Evolutionary conservation across 2,888 invertebrate genomes (phyloP), one percentile per base, ranked within the genome.

Genomic region (Argynnis bischoffii): DNA sequence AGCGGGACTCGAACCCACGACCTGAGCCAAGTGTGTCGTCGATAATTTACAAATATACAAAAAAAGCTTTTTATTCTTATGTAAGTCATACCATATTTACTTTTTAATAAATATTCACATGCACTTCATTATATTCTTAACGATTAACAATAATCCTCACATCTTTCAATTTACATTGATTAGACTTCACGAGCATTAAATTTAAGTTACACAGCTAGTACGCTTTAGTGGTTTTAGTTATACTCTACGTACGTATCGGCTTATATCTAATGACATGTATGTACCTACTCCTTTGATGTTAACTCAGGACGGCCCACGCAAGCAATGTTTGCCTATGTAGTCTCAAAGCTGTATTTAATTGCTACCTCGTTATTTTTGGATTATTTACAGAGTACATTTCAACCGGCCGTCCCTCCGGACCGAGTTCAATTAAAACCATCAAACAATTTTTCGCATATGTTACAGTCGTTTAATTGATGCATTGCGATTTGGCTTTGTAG

Each of bases 341-440:
- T 8, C 89, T 88, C 85, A 86, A 89, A 88, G 87, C 88, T 83
- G 82, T 79, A 82, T 90, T 90, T 91, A 92, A 92, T 91, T 90
- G 87, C 90, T 86, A 82, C 81, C 89, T 92, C 91, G 89, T 92
- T 92, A 92, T 91, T 92, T 89, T 83, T 82, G 92, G 92, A 92
- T 92, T 92, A 92, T 91, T 90, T 91, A 85, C 88, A 88, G 82
- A 76, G 76, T 47, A 59, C n/a, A 78, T 81, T 78, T 86, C 81
- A 85, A 87, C 69, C 63, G 71, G 21, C 64, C 67, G 64, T 70
- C 73, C 78, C 78, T 75, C 72, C 69, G 73, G 75, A 74, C 74
- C 73, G 55, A 71, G 63, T 76, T 76, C 81, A 79, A 83, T 79
- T 81, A 79, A 78, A 79, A 78, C 73, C 81, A 77, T 87, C 86